Percentiles rank a stretch among this genome's conserved stretches.
These are phyloP conservation scores for Meliscaeva auricollis DNA, from an alignment of 2,888 invertebrate genomes.

Conservation along the genomic window DNA sequence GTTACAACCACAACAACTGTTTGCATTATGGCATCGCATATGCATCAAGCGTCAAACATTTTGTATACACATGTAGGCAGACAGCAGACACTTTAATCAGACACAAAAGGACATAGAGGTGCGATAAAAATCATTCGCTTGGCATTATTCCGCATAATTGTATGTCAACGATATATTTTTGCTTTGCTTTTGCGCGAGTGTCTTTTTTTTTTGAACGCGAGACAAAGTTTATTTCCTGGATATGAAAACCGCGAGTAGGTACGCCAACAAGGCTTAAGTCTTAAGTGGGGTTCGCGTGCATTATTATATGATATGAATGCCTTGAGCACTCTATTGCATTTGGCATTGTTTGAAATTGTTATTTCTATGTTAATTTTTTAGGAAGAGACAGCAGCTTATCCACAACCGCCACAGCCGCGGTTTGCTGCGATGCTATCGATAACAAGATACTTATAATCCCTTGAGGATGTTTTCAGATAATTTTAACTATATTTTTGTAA, in stretches of 20 bases:
- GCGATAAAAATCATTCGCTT: constrained; percentile 71
- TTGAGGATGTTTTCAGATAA: constrained; percentile 19
- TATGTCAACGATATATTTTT: constrained; percentile 65
- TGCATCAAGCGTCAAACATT: constrained; percentile 56
- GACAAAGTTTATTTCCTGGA: constrained; percentile 58
- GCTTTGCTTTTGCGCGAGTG: constrained; percentile 3
- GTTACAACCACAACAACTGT: constrained; percentile 2
- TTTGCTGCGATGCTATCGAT: constrained; percentile 24
- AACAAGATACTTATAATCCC: constrained; percentile 1
- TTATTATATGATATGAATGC: not conserved
- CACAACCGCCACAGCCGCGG: too few relatives aligned
- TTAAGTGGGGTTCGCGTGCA: not conserved
- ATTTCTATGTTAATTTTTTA: constrained; percentile 66
- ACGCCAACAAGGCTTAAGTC: not conserved
- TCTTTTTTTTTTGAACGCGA: not conserved
- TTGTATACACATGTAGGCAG: constrained; percentile 59
- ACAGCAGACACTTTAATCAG: constrained; percentile 68
- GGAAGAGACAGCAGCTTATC: constrained; percentile 22
- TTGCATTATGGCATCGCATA: not conserved
- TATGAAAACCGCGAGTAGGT: not conserved
- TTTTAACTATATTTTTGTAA: not conserved
- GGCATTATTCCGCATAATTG: constrained; percentile 70
- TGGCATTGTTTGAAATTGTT: constrained; percentile 37
- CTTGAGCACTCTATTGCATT: constrained; percentile 4
- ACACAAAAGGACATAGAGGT: constrained; percentile 66